phyloP scores from a whole-genome alignment of 35 echinoderm and acorn worm genomes.

The Ophiothrix spiculata region DNA sequence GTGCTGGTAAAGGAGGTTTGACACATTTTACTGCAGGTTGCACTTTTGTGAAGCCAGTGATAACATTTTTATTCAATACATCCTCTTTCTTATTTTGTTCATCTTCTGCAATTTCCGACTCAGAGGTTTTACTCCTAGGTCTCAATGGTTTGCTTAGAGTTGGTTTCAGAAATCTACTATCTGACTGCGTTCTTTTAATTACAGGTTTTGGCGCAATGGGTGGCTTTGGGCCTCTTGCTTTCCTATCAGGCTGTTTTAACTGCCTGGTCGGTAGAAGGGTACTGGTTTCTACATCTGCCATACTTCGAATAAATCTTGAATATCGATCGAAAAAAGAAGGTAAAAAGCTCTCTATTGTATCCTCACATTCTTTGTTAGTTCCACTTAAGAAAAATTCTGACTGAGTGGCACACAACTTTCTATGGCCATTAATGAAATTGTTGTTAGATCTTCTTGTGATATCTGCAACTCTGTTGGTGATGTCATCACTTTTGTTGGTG shows the following conservation, averaged over 20 bases:
- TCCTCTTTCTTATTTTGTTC: not conserved
- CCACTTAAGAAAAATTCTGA: not conserved
- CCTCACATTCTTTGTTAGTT: not conserved
- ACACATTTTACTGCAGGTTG: not conserved
- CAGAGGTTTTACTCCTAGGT: not conserved
- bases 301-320: not conserved
- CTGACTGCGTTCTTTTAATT: constrained; percentile 4
- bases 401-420: not conserved
- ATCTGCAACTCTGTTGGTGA: too few species aligned
- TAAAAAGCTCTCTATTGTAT: not conserved
- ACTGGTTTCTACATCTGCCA: constrained; percentile 22
- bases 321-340: not conserved
- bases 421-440: not conserved
- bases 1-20: constrained; percentile 16
- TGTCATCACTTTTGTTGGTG: too few species aligned
- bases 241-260: not conserved
- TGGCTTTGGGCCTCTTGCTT: not conserved
- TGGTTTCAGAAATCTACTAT: not conserved
- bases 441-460: too few species aligned
- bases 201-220: constrained; percentile 2
- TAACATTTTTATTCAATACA: not conserved
- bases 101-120: not conserved
- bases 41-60: not conserved
- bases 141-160: not conserved
- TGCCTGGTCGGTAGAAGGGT: not conserved